Evolutionary conservation across 2,113 vertebrate genomes (phyloP).

Genomic region (Microtus ochrogaster): DNA sequence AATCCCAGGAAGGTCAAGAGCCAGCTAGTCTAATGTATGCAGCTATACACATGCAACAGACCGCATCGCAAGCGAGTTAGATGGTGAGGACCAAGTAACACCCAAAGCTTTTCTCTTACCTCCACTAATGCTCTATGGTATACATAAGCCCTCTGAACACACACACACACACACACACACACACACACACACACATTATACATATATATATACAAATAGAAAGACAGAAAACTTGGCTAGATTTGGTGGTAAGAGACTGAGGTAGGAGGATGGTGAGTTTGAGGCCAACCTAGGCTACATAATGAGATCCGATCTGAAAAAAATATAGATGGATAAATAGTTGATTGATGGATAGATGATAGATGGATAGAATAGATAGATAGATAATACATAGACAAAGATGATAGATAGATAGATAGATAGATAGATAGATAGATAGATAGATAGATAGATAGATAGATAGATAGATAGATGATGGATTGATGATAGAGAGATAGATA

Average conservation of each 20-base stretch:
- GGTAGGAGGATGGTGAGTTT: neutral
- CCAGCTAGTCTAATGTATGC: neutral
- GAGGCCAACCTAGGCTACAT: neutral
- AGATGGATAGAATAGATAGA: neutral
- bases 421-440: neutral
- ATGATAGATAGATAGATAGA: neutral
- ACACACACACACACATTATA: neutral
- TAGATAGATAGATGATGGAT: neutral
- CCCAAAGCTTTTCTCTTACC: neutral
- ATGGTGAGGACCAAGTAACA: neutral
- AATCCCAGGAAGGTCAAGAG: neutral
- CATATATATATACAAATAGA: neutral
- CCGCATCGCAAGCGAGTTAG: neutral
- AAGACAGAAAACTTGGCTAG: neutral
- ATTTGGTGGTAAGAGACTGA: neutral
- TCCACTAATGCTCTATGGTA: neutral
- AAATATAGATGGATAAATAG: neutral
- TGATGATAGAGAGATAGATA: no score
- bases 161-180: neutral
- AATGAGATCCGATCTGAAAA: neutral
- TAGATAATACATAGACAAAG: neutral
- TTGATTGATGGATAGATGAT: neutral
- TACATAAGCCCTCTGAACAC: neutral
- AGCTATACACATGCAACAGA: neutral
- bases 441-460: neutral